Evolutionary conservation across 35 echinoderm and acorn worm species (phyloP).

Genomic region (Anneissia japonica): DNA sequence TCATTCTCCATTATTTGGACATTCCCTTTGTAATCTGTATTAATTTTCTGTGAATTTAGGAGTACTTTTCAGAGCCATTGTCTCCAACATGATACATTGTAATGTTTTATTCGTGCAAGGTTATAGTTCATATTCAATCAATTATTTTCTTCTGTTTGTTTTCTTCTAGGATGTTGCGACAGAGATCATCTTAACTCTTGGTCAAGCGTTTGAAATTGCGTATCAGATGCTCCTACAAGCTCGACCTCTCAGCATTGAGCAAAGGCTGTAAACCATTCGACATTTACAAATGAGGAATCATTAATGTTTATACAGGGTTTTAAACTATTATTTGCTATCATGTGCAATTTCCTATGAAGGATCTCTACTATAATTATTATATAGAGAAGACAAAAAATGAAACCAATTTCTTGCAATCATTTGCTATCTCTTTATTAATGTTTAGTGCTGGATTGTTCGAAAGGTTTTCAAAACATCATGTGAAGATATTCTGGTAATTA

Average conservation of each 20-base stretch:
- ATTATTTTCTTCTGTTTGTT: neutral
- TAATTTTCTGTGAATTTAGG: neutral
- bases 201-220: constrained; percentile 93
- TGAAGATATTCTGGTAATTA: neutral
- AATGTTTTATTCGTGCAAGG: neutral
- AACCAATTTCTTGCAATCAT: neutral
- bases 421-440: neutral
- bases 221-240: constrained; percentile 85
- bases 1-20: neutral
- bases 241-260: constrained; percentile 2
- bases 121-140: neutral
- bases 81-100: neutral
- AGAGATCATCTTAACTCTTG: constrained; percentile 91
- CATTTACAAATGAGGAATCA: neutral
- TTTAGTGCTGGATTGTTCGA: neutral
- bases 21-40: neutral
- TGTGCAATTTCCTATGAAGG: neutral
- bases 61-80: neutral
- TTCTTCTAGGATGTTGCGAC: constrained; percentile 62
- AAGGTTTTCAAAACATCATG: neutral
- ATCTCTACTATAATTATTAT: neutral
- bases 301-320: neutral
- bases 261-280: neutral
- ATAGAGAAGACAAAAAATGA: neutral
- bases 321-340: neutral